These are phyloP conservation scores for Halcyon leucocephala DNA, from an alignment of 2,797 vertebrate species.

Conservation along the genomic window DNA sequence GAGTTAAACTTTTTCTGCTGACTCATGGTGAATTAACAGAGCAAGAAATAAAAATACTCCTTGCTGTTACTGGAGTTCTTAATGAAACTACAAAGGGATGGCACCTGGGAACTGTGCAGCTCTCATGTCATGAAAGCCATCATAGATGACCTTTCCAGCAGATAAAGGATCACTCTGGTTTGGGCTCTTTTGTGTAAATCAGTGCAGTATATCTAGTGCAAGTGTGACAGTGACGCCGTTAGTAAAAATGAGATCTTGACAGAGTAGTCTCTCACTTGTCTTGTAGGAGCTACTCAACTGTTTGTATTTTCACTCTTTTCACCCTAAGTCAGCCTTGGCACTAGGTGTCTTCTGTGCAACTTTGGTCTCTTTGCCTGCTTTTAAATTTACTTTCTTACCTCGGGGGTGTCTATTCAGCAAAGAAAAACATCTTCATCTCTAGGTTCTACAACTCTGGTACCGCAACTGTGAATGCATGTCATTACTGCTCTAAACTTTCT, in stretches of 20 bases:
- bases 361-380: neutral
- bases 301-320: neutral
- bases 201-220: neutral
- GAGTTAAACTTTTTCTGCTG: neutral
- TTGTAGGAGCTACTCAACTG: neutral
- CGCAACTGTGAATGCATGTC: neutral
- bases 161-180: neutral
- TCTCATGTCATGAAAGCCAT: neutral
- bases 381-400: neutral
- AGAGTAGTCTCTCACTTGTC: neutral
- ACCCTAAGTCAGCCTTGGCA: neutral
- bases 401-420: neutral
- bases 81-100: neutral
- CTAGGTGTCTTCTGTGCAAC: neutral
- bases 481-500: neutral
- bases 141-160: neutral
- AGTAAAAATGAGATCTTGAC: neutral
- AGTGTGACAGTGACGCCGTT: neutral
- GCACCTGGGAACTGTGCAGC: neutral
- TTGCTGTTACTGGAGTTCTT: neutral
- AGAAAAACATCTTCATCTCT: neutral
- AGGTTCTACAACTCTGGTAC: neutral
- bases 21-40: neutral
- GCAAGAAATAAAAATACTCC: neutral
- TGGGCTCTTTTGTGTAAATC: neutral